phyloP scores from a whole-genome alignment of 1,140 invertebrate species.

The Drosophila navojoa region DNA sequence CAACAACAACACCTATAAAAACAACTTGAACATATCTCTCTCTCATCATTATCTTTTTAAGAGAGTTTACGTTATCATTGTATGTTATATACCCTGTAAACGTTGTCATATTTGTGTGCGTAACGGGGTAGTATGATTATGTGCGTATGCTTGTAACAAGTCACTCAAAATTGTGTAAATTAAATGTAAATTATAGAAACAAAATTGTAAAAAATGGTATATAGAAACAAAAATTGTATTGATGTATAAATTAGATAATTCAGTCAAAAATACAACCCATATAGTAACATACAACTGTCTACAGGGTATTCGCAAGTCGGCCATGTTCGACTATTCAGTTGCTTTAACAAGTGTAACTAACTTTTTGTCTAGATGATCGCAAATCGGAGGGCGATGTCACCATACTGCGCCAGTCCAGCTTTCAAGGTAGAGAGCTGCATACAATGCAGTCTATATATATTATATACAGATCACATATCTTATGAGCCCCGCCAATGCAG shows the following conservation, averaged over 20 bases:
- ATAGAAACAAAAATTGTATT: too few relatives aligned
- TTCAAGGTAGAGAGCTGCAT: constrained; percentile 69
- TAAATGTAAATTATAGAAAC: too few relatives aligned
- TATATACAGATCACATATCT: constrained; percentile 3
- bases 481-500: constrained; percentile 1
- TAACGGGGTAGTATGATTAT: too few relatives aligned
- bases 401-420: constrained; percentile 75
- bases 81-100: constrained; percentile 1
- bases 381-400: constrained; percentile 79
- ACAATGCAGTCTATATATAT: constrained; percentile 3
- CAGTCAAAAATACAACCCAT: not conserved
- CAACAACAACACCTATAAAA: constrained; percentile 13
- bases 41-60: constrained; percentile 40
- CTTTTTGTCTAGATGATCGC: constrained; percentile 73
- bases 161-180: too few relatives aligned
- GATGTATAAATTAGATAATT: too few relatives aligned
- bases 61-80: constrained; percentile 30
- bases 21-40: constrained; percentile 37
- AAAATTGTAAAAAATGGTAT: too few relatives aligned
- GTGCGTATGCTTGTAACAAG: too few relatives aligned
- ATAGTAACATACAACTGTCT: not conserved
- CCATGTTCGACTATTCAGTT: not conserved
- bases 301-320: not conserved
- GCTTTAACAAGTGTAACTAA: constrained; percentile 58
- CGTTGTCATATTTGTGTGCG: not conserved